A percentile compares a stretch with the other conserved stretches of the same genome.
These are phyloP conservation scores for Helogale parvula DNA, from an alignment of 2,113 vertebrate species.

Conservation along the genomic window DNA sequence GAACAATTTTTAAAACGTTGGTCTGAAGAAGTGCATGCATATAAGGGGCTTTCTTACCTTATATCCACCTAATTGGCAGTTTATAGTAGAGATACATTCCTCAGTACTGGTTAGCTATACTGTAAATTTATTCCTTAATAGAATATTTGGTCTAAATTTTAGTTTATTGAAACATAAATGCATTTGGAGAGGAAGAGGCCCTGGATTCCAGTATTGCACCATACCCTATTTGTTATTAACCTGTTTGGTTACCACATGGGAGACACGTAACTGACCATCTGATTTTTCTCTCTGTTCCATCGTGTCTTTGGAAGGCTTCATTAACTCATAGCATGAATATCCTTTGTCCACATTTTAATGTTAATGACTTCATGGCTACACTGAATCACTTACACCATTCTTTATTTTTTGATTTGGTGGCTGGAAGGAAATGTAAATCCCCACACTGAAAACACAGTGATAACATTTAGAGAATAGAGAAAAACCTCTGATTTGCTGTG, in stretches of 20 bases:
- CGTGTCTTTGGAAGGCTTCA: conserved; percentile 1
- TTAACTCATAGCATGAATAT: neutral
- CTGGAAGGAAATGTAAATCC: neutral
- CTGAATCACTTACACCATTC: neutral
- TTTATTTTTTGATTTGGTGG: conserved; percentile 42
- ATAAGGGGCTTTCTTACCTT: neutral
- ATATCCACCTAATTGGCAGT: neutral
- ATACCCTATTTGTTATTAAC: neutral
- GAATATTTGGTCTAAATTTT: neutral
- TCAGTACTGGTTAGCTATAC: neutral
- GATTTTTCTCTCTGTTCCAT: neutral
- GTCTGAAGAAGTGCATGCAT: neutral
- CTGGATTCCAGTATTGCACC: neutral
- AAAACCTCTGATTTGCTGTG: neutral
- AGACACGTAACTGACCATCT: neutral
- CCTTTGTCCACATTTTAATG: neutral
- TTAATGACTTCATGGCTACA: neutral
- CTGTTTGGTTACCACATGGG: neutral
- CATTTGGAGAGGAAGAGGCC: neutral
- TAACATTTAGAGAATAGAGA: neutral
- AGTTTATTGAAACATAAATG: neutral
- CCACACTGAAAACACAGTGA: neutral
- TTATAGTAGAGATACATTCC: neutral
- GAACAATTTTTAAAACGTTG: neutral
- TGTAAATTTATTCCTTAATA: neutral